Evolutionary conservation across 1,140 invertebrate species (phyloP), one percentile per base, ranked within the genome.

Genomic region (Papilio polyxenes): DNA sequence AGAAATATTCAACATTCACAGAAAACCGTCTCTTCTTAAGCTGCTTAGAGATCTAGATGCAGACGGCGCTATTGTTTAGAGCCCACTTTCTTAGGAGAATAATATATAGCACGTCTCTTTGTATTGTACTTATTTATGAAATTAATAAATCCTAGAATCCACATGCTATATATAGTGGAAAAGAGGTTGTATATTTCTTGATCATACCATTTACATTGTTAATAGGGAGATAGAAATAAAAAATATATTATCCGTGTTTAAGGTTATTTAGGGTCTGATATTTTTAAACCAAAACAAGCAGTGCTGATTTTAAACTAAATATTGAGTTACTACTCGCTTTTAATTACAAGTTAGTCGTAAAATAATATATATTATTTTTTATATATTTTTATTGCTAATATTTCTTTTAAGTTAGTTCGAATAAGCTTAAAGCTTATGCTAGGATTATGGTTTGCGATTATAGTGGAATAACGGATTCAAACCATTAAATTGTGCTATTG

Each of bases 1-100:
- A 56, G 3, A 20, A 72, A 72, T 37, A 37, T 72, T 13, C 31
- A 72, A 40, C 31, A 72, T 72, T 65, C 31, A 23, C 11, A 72
- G 65, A 72, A 72, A 72, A 72, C 65, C 23, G 11, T 3, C 65
- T 72, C 31, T 40, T 40, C 13, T 37, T 37, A 72, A 72, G 65
- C 65, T 72, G 31, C 65, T 72, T 72, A 72, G 62, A 65, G 31
- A 72, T 72, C 65, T 72, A 72, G 65, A 72, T 37, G 31, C 31
- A 72, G 23, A 72, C 65, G 65, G 9, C 23, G 20, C 65, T 72
- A 72, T 72, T 37, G 65, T 72, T 37, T 72, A 72, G 56, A 10
- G n/a, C 56, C n/a, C 56, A 59, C 56, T 59, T 20, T 59, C 56
- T 59, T 20, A 59, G 56, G 56, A 20, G 65, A 65, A 65, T 65